Conservation (phyloP, 2,113 vertebrate genomes). For the Python bivittatus region DNA sequence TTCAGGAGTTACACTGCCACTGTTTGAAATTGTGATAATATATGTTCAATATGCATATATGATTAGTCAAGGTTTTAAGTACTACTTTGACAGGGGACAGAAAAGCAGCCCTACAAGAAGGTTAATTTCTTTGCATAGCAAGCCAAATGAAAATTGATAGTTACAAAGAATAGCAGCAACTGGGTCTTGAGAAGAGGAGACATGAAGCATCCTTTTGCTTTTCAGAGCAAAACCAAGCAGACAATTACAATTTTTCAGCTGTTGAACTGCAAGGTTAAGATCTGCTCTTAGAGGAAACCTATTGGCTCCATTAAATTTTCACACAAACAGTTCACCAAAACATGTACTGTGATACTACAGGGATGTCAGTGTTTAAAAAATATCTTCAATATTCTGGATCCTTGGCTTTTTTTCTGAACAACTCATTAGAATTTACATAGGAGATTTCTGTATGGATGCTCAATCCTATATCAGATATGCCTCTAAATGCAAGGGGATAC, state of each 20-base stretch:
- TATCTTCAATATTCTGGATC: rapidly evolving
- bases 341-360: neutral
- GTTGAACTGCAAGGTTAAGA: constrained; percentile 14
- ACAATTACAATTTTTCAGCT: constrained; percentile 24
- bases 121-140: constrained; percentile 42
- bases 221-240: neutral
- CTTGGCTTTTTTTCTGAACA: constrained; percentile 5
- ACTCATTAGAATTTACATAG: neutral
- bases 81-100: constrained; percentile 8
- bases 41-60: neutral
- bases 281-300: neutral
- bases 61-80: constrained; percentile 10
- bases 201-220: constrained; percentile 24
- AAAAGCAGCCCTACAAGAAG: neutral
- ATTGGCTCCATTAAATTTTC: neutral
- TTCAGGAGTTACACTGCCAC: constrained; percentile 42
- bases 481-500: neutral
- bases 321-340: neutral
- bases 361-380: neutral
- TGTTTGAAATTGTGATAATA: constrained; percentile 3
- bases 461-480: neutral
- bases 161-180: constrained; percentile 25
- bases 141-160: constrained; percentile 42
- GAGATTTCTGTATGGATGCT: neutral
- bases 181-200: constrained; percentile 20